Percentiles rank a stretch among this genome's conserved stretches.
Conservation (phyloP, 2,888 invertebrate species). For the Calliphora vomitoria region DNA sequence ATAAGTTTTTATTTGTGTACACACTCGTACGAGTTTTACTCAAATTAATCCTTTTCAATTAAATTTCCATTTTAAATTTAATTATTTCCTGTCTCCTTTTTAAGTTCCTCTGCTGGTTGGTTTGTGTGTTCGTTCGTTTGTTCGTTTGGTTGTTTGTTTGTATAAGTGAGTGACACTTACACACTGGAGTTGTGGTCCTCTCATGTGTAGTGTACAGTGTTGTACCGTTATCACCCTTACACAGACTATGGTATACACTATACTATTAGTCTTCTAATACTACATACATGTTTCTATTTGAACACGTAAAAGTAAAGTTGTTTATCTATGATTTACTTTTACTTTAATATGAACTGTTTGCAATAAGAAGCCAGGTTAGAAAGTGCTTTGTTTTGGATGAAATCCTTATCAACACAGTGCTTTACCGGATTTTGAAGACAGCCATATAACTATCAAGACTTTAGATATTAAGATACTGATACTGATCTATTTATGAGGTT, state of each 20-base stretch:
- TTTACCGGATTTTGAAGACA: too few species aligned
- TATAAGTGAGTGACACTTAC: neutral
- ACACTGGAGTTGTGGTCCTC: neutral
- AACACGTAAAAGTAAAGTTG: slow-evolving; percentile 50
- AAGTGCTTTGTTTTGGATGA: neutral
- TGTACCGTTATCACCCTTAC: neutral
- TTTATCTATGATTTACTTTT: slow-evolving; percentile 60
- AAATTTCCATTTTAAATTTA: slow-evolving; percentile 77
- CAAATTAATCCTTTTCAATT: slow-evolving; percentile 76
- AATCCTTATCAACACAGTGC: too few species aligned
- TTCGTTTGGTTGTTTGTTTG: neutral
- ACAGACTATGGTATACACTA: neutral
- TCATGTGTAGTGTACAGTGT: neutral
- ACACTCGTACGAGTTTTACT: slow-evolving; percentile 31
- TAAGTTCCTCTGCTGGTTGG: slow-evolving; percentile 29
- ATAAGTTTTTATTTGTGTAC: slow-evolving; percentile 27
- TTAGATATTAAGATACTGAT: too few species aligned
- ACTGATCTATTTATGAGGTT: too few species aligned
- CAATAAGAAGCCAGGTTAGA: neutral
- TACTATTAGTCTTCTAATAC: neutral
- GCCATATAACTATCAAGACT: too few species aligned
- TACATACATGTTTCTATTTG: neutral
- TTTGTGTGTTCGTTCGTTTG: neutral
- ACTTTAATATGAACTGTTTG: slow-evolving; percentile 8
- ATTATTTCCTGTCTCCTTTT: slow-evolving; percentile 75